Evolutionary conservation across 2,888 invertebrate genomes (phyloP).

Genomic region (Poecilus cupreus): DNA sequence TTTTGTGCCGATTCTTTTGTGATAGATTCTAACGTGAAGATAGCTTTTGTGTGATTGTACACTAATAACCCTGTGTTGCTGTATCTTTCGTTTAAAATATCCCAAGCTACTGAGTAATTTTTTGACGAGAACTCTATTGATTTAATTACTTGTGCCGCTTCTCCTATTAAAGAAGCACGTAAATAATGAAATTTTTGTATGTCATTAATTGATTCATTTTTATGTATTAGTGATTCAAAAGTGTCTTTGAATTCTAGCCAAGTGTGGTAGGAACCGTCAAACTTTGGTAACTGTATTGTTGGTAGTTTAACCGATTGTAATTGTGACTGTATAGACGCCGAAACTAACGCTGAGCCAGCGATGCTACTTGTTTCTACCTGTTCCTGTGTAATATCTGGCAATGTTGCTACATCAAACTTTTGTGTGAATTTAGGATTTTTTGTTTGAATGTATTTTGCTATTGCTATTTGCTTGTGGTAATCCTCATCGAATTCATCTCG

Average conservation of each 20-base stretch:
- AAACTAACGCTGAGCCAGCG: too few species aligned
- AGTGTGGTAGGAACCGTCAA: constrained; percentile 54
- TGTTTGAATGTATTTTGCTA: too few species aligned
- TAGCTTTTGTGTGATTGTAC: background rate
- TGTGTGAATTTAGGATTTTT: too few species aligned
- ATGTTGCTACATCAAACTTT: too few species aligned
- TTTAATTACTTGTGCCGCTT: constrained; percentile 59
- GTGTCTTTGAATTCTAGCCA: constrained; percentile 61
- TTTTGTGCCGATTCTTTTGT: background rate
- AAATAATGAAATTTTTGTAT: constrained; percentile 62
- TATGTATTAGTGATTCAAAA: constrained; percentile 58
- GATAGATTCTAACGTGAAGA: background rate
- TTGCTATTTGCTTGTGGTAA: too few species aligned
- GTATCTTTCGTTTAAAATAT: background rate
- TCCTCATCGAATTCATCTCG: too few species aligned
- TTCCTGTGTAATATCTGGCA: too few species aligned
- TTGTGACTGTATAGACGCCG: too few species aligned
- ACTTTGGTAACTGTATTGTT: constrained; percentile 50
- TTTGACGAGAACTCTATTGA: constrained; percentile 55
- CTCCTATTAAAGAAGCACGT: constrained; percentile 48
- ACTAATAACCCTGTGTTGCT: background rate
- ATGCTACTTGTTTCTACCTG: too few species aligned
- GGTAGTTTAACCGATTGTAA: constrained; percentile 49
- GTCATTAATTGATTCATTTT: constrained; percentile 37
- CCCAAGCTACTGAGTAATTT: constrained; percentile 62